These are phyloP conservation scores for Conomelus anceps DNA, from an alignment of 2,888 invertebrate species.

Conservation along the genomic window DNA sequence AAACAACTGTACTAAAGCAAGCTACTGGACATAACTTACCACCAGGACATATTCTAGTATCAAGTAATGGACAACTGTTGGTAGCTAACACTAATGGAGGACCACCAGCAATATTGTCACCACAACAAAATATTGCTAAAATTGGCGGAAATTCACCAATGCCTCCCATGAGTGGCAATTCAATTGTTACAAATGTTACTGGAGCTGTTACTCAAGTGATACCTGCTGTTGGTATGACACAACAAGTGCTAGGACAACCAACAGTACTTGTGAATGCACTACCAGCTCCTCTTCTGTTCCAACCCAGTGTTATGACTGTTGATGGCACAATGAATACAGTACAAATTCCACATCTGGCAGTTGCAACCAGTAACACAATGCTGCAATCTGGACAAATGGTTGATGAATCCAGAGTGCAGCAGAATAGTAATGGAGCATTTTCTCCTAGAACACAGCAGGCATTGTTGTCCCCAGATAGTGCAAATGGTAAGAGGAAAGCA, in stretches of 20 bases:
- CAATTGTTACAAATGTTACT: constrained; percentile 58
- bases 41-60: constrained; percentile 66
- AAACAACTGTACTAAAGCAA: constrained; percentile 43
- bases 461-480: constrained; percentile 58
- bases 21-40: constrained; percentile 46
- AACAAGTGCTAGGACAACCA: constrained; percentile 64
- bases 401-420: constrained; percentile 31
- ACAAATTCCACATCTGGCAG: constrained; percentile 56
- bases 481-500: constrained; percentile 48
- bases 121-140: constrained; percentile 54
- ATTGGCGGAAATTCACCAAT: constrained; percentile 47
- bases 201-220: constrained; percentile 55
- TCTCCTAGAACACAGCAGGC: constrained; percentile 32
- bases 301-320: constrained; percentile 68
- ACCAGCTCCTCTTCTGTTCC: constrained; percentile 69
- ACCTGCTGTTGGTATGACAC: constrained; percentile 55
- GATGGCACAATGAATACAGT: constrained; percentile 66
- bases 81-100: constrained; percentile 49
- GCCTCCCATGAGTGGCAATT: constrained; percentile 56
- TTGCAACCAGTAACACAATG: constrained; percentile 43
- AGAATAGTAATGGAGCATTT: constrained; percentile 32
- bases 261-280: constrained; percentile 75
- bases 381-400: constrained; percentile 27
- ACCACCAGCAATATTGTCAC: constrained; percentile 32
- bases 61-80: constrained; percentile 66